Evolutionary conservation across 2,797 vertebrate genomes (phyloP).

Genomic region (Xenopus petersii): DNA sequence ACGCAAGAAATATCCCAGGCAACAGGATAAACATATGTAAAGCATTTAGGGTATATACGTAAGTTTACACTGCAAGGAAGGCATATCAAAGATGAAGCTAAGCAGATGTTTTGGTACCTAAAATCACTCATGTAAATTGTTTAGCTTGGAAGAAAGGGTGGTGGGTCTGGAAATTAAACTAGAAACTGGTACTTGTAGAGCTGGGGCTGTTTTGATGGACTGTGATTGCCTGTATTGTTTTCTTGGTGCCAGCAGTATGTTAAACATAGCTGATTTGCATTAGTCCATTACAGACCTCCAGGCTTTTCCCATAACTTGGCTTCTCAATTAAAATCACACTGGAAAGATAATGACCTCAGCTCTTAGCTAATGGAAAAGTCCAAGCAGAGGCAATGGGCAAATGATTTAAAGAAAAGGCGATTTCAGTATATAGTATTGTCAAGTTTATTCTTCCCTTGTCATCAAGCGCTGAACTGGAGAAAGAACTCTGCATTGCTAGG

Average conservation of each 20-base stretch:
- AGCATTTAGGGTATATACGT: constrained; percentile 55
- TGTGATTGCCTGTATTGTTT: constrained; percentile 46
- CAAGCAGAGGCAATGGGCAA: not conserved
- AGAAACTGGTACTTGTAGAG: constrained; percentile 51
- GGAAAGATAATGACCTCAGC: not conserved
- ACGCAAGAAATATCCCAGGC: constrained; percentile 55
- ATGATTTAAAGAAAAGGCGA: not conserved
- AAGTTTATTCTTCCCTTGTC: not conserved
- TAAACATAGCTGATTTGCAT: constrained; percentile 38
- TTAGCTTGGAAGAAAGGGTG: constrained; percentile 55
- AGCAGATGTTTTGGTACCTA: constrained; percentile 54
- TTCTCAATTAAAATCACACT: constrained; percentile 36
- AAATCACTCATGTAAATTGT: constrained; percentile 52
- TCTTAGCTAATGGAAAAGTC: not conserved
- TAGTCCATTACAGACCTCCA: constrained; percentile 19
- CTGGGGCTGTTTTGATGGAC: constrained; percentile 49
- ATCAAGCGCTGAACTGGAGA: too few species aligned
- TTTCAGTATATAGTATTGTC: not conserved
- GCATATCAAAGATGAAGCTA: constrained; percentile 51
- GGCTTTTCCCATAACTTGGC: constrained; percentile 7
- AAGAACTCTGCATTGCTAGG: too few species aligned
- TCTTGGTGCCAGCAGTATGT: constrained; percentile 42
- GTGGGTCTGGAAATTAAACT: constrained; percentile 53
- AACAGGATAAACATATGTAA: constrained; percentile 57
- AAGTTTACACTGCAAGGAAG: constrained; percentile 47